Evolutionary conservation across 2,113 vertebrate genomes (phyloP).

Genomic region (Ivindomyrus marchei): DNA sequence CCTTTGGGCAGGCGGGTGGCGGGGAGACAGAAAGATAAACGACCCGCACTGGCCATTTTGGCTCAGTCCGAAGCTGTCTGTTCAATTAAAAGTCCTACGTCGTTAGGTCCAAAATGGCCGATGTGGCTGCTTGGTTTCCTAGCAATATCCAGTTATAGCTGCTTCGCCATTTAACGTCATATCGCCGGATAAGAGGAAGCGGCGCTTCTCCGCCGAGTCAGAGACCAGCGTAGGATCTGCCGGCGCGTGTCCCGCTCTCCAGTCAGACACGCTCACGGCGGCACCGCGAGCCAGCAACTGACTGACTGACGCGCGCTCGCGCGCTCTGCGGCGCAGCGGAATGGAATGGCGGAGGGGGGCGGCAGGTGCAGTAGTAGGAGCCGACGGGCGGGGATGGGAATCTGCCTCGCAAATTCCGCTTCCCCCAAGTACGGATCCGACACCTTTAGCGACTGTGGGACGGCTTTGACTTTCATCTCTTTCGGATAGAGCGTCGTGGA

Average conservation of each 20-base stretch:
- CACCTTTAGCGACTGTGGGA: neutral
- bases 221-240: neutral
- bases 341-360: conserved; percentile 13
- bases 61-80: neutral
- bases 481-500: neutral
- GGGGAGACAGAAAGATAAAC: neutral
- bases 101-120: conserved; percentile 15
- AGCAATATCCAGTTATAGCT: neutral
- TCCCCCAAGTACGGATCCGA: neutral
- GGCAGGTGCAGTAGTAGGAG: conserved; percentile 5
- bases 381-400: neutral
- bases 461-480: neutral
- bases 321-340: neutral
- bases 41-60: neutral
- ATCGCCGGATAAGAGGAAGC: neutral
- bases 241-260: neutral
- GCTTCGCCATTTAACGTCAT: neutral
- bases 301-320: neutral
- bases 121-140: neutral
- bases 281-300: neutral
- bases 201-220: neutral
- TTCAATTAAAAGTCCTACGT: neutral
- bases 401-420: neutral
- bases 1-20: neutral
- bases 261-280: neutral